phyloP scores from a whole-genome alignment of 1,140 invertebrate genomes.

The Monomorium pharaonis region DNA sequence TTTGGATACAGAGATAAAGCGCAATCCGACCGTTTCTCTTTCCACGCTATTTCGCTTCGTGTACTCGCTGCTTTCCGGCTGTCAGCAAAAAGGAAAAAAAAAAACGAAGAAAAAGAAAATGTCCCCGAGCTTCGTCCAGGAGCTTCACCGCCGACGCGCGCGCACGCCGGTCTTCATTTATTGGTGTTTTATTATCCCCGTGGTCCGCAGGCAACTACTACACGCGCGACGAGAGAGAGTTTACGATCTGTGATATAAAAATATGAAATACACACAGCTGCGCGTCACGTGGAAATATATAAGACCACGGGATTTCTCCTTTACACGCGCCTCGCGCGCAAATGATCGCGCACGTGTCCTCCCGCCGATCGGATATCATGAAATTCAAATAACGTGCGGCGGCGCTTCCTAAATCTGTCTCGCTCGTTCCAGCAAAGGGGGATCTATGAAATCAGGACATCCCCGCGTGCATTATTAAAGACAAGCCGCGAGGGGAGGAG shows the following conservation, averaged over 20 bases:
- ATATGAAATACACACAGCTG: background rate
- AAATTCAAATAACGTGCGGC: constrained; percentile 49
- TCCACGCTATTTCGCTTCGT: background rate
- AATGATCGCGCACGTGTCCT: no score
- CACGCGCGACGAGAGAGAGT: background rate
- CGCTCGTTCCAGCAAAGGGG: background rate
- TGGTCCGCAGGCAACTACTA: no score
- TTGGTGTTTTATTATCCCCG: constrained; percentile 18
- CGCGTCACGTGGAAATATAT: background rate
- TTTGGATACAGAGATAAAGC: background rate
- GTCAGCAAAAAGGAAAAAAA: background rate
- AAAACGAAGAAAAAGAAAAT: no score
- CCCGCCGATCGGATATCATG: background rate
- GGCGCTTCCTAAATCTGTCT: background rate
- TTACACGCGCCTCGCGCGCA: no score
- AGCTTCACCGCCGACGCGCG: background rate
- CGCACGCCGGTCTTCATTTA: no score
- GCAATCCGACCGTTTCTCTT: background rate
- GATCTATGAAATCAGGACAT: constrained; percentile 36
- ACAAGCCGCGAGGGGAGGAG: background rate
- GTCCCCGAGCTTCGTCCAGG: no score
- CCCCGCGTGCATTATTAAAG: constrained; percentile 44
- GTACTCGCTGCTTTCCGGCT: background rate
- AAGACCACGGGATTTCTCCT: background rate
- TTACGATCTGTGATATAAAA: background rate